Base-by-base conservation (phyloP, 2,113 vertebrate species). In the Telmatochromis brichardi region DNA sequence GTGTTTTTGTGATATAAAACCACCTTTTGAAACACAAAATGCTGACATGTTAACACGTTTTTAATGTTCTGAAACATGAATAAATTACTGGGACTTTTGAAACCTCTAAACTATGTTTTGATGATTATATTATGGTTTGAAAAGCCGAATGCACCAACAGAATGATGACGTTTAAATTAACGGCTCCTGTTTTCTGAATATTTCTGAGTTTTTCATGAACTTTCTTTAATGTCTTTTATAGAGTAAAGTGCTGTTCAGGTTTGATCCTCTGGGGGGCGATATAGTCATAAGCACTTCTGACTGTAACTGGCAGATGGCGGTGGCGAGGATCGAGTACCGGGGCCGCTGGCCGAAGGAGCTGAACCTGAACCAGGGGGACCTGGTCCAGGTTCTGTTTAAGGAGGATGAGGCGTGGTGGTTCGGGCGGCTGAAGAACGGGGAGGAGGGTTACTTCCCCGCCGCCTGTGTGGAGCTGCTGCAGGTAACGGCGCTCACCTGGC, bases 311-410 rank as follows among this genome's bases (percentile, higher is more conserved):
- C 90, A 93, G 92, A 83, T 91, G 83, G 96, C 96, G 82, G 95
- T 97, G 17, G 95, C 94, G 3, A 60, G 91, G 9, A 37, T 93
- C 0, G 94, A 96, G 12, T 90, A 86, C 14, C 90, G 51, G 9
- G 28, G 96, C 0, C 90, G 94, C 1, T 82, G 94, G 80, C 68
- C 95, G 0, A 94, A 96, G 83, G 96, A 96, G 90, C 90, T 96
- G 84, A 91, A 96, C 50, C 95, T 96, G 8, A 89, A 78, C 3
- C 95, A 93, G 14, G 92, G 94, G 2, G 97, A 97, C 42, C 90
- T 94, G 17, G 71, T 97, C 81, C 96, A 92, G 3, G 93, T 95
- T 23, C 90, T 95, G 17, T 94, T 87, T 78, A 85, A 92, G 0
- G 92, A 96, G 45, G 93, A 96, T 0, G 89, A 96, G 13, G 42